These are phyloP conservation scores for Lates japonicus DNA, from an alignment of 2,797 vertebrate genomes.

Conservation along the genomic window DNA sequence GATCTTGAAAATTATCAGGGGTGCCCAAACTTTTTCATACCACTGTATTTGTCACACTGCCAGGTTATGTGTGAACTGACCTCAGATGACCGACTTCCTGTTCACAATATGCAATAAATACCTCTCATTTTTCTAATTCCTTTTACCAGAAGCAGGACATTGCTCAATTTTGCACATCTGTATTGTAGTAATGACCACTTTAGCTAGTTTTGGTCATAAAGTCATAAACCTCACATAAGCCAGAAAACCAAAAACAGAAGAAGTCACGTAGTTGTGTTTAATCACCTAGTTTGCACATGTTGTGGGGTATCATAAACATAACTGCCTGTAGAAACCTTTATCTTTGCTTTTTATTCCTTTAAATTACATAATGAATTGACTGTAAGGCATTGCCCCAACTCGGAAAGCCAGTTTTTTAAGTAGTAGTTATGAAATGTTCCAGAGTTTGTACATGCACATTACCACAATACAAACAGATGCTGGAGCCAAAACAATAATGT, in stretches of 20 bases:
- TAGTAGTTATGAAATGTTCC: too few relatives aligned
- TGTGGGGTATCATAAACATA: not conserved
- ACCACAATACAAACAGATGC: not conserved
- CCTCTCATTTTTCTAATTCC: not conserved
- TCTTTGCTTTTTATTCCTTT: not conserved
- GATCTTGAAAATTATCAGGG: too few relatives aligned
- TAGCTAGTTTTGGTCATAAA: not conserved
- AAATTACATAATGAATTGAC: not conserved
- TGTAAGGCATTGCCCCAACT: not conserved
- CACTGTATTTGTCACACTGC: not conserved
- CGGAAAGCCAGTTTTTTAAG: not conserved
- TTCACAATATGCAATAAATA: not conserved
- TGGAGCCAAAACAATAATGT: not conserved
- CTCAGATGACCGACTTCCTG: not conserved
- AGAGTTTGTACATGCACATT: too few relatives aligned
- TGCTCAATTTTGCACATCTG: not conserved
- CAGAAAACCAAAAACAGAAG: not conserved
- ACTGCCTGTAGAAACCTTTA: not conserved
- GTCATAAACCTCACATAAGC: not conserved
- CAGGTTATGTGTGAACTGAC: slow-evolving; percentile 11
- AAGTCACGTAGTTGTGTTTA: not conserved
- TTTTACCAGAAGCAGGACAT: not conserved
- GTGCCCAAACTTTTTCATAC: too few relatives aligned
- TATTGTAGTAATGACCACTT: too few relatives aligned
- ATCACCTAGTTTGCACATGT: not conserved